A percentile compares a stretch with the other conserved stretches of the same genome.
These are phyloP conservation scores for Zosterops hypoxanthus DNA, from an alignment of 2,113 vertebrate species.

Conservation along the genomic window DNA sequence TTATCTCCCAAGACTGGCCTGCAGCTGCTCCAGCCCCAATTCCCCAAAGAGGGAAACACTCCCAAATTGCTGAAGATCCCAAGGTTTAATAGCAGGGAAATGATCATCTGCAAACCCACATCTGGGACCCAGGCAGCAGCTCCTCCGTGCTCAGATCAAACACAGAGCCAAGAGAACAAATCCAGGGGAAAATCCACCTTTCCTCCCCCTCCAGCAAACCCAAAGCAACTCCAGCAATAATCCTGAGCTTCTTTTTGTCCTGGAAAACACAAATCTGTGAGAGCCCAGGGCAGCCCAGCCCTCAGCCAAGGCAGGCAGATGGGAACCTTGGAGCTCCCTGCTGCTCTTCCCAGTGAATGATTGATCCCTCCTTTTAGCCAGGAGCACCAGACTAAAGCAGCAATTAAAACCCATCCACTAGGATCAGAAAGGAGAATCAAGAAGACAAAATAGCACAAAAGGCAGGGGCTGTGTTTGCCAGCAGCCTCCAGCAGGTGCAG, in stretches of 20 bases:
- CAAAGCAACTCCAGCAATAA: not conserved
- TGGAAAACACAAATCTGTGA: not conserved
- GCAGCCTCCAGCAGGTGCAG: not conserved
- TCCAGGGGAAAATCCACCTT: not conserved
- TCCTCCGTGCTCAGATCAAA: not conserved
- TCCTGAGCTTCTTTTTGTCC: not conserved
- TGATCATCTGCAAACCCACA: not conserved
- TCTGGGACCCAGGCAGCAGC: not conserved
- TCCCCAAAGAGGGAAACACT: not conserved
- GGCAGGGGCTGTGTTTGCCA: not conserved
- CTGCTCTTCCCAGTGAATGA: constrained; percentile 5
- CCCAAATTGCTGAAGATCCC: not conserved
- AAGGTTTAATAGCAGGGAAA: not conserved
- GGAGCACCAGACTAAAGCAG: not conserved
- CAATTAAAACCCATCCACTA: not conserved
- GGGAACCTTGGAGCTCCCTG: not conserved
- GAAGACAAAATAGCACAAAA: not conserved
- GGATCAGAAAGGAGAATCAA: not conserved
- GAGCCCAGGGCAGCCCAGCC: not conserved
- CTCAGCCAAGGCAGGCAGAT: not conserved
- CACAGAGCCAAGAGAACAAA: not conserved
- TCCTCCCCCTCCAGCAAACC: not conserved
- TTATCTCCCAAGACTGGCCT: not conserved
- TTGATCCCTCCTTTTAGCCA: not conserved
- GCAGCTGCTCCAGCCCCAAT: not conserved